These are phyloP conservation scores for Platichthys stellatus DNA, from an alignment of 2,113 vertebrate species.

Conservation along the genomic window DNA sequence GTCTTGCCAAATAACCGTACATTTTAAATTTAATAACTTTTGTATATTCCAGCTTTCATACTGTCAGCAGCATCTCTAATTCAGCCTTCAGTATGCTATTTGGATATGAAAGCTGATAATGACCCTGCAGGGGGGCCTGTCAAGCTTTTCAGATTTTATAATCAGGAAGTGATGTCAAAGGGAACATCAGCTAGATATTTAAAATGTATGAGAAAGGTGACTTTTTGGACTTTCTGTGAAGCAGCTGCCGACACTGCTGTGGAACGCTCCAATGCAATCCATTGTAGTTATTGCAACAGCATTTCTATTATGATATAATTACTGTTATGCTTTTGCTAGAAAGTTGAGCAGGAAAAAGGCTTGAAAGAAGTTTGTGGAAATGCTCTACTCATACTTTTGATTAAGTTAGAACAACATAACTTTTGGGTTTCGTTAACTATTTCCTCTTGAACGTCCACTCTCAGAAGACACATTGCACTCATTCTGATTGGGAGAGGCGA, in stretches of 20 bases:
- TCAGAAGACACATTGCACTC: neutral
- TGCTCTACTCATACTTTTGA: neutral
- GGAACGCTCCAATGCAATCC: neutral
- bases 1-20: constrained; percentile 35
- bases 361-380: constrained; percentile 8
- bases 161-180: constrained; percentile 39
- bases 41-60: constrained; percentile 59
- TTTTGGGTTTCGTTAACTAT: neutral
- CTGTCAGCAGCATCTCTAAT: constrained; percentile 54
- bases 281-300: neutral
- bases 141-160: constrained; percentile 42
- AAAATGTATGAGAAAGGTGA: constrained; percentile 22
- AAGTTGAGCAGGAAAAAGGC: constrained; percentile 24
- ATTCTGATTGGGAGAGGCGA: constrained; percentile 2
- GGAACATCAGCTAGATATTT: constrained; percentile 20
- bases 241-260: neutral
- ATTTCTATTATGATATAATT: constrained; percentile 5
- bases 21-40: constrained; percentile 57
- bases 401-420: constrained; percentile 18
- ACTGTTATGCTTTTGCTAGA: constrained; percentile 2
- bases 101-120: constrained; percentile 68
- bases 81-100: constrained; percentile 39
- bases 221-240: constrained; percentile 8
- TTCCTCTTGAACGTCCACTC: constrained; percentile 3
- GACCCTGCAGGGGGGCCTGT: constrained; percentile 42